Evolutionary conservation across 2,797 vertebrate genomes (phyloP).

Genomic region (Tenualosa ilisha): DNA sequence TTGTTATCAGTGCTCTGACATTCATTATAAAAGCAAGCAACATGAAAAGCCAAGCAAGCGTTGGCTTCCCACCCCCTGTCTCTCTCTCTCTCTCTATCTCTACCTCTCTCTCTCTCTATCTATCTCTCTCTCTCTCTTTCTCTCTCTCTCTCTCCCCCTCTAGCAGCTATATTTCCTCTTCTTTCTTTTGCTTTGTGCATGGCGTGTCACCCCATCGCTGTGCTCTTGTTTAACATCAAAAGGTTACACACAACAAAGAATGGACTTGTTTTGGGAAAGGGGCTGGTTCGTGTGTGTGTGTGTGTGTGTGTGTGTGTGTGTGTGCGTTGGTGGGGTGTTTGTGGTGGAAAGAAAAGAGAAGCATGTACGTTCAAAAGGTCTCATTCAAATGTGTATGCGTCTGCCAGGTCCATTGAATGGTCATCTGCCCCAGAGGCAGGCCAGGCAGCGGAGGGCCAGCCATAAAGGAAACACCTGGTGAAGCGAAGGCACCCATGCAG

Average conservation of each 20-base stretch:
- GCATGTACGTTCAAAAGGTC: constrained; percentile 40
- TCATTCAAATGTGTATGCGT: constrained; percentile 43
- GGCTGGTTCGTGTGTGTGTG: constrained; percentile 11
- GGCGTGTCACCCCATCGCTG: constrained; percentile 44
- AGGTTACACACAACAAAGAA: constrained; percentile 71
- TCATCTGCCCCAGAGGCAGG: constrained; percentile 62
- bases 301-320: constrained; percentile 38
- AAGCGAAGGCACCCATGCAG: constrained; percentile 67
- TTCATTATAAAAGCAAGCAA: constrained; percentile 67
- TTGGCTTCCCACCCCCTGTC: constrained; percentile 20
- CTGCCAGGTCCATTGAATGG: constrained; percentile 56
- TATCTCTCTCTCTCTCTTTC: not conserved
- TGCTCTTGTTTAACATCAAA: constrained; percentile 63
- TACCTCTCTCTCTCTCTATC: not conserved
- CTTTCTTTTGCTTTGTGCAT: constrained; percentile 37
- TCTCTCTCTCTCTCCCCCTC: constrained; percentile 45
- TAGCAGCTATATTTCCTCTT: constrained; percentile 55
- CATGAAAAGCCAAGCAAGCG: constrained; percentile 63
- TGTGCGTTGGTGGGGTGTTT: constrained; percentile 17
- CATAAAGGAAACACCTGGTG: constrained; percentile 66
- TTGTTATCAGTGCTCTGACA: constrained; percentile 69
- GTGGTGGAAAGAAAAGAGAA: constrained; percentile 17
- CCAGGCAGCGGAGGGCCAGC: constrained; percentile 55
- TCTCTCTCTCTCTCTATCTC: not conserved
- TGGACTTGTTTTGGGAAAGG: constrained; percentile 53